A percentile compares a stretch with the other conserved stretches of the same genome.
phyloP scores from a whole-genome alignment of 1,140 invertebrate species.

The Holcopasites calliopsidis region DNA sequence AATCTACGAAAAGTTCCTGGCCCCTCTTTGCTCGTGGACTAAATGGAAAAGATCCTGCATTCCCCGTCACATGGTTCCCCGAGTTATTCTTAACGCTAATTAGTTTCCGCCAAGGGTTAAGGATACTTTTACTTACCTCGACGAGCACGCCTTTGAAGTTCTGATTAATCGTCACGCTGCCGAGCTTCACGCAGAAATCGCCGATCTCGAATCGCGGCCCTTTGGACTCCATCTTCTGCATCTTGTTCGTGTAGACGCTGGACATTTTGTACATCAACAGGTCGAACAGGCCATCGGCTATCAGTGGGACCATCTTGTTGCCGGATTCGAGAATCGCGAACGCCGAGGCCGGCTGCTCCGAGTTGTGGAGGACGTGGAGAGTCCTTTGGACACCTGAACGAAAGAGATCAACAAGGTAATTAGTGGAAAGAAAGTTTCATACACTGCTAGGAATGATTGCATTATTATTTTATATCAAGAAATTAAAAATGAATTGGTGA shows the following conservation, averaged over 20 bases:
- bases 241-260: slow-evolving; percentile 92
- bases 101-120: no score
- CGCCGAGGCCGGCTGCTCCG: slow-evolving; percentile 95
- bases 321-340: slow-evolving; percentile 95
- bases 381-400: slow-evolving; percentile 83
- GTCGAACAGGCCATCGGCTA: slow-evolving; percentile 95
- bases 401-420: not conserved
- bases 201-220: slow-evolving; percentile 95
- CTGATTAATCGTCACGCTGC: slow-evolving; percentile 94
- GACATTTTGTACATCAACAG: slow-evolving; percentile 94
- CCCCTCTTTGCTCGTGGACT: not conserved
- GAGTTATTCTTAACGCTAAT: no score
- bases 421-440: no score
- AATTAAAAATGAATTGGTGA: no score
- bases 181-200: slow-evolving; percentile 97
- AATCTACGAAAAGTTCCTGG: not conserved
- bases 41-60: not conserved
- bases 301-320: slow-evolving; percentile 90
- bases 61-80: no score
- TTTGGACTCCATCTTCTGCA: slow-evolving; percentile 93
- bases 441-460: no score
- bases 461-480: no score
- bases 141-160: slow-evolving; percentile 97
- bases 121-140: slow-evolving; percentile 83
- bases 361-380: slow-evolving; percentile 96